Percentiles rank a stretch among this genome's conserved stretches.
These are phyloP conservation scores for Hephaestus fuliginosus DNA, from an alignment of 2,797 vertebrate species.

Conservation along the genomic window DNA sequence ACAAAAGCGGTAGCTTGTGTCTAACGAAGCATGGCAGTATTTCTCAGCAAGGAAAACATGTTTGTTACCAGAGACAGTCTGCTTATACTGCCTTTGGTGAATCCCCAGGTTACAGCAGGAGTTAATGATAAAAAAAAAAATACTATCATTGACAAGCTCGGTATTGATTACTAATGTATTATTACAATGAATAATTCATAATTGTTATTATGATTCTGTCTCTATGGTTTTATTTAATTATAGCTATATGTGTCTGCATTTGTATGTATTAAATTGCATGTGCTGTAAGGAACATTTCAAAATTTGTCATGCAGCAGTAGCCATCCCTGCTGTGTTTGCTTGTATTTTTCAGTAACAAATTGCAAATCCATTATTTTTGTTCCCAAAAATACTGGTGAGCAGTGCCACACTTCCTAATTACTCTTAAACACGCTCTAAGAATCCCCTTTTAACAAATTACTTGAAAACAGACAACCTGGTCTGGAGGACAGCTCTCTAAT, in stretches of 20 bases:
- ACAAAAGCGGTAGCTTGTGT: slow-evolving; percentile 68
- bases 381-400: background rate
- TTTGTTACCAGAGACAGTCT: slow-evolving; percentile 54
- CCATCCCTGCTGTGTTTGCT: background rate
- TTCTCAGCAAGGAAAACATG: slow-evolving; percentile 67
- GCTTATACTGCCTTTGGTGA: slow-evolving; percentile 29
- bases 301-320: background rate
- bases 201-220: background rate
- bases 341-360: background rate
- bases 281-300: background rate
- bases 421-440: slow-evolving; percentile 32
- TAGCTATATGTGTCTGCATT: background rate
- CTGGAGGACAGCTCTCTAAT: slow-evolving; percentile 60
- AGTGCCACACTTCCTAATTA: background rate
- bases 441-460: slow-evolving; percentile 32
- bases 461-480: slow-evolving; percentile 47
- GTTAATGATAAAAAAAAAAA: slow-evolving; percentile 15
- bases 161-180: background rate
- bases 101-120: slow-evolving; percentile 20
- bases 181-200: too few relatives aligned
- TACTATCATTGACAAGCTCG: background rate
- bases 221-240: background rate
- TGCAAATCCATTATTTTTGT: background rate
- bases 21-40: slow-evolving; percentile 64
- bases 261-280: background rate